Conservation (phyloP, 2,113 vertebrate species). For the Spea bombifrons region DNA sequence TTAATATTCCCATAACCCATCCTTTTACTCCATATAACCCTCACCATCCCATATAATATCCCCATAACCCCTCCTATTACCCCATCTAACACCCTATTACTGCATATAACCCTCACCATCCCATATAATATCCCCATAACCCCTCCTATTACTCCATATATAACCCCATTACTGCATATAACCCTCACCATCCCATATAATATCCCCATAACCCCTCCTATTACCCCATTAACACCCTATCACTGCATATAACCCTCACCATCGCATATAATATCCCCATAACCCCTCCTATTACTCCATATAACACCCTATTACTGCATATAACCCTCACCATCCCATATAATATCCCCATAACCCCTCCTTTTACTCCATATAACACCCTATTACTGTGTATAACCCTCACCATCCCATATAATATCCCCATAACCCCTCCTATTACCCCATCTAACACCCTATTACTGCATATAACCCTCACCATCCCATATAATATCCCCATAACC, state of each 20-base stretch:
- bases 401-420: background rate
- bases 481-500: no score
- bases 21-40: background rate
- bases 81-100: background rate
- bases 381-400: background rate
- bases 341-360: background rate
- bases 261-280: no score
- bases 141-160: background rate
- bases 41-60: background rate
- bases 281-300: background rate
- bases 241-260: no score
- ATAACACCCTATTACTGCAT: background rate
- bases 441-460: no score
- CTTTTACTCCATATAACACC: background rate
- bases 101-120: background rate
- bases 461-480: no score
- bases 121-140: background rate
- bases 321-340: background rate
- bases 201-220: no score
- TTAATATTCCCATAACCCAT: background rate
- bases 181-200: background rate
- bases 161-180: no score
- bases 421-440: no score
- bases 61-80: background rate
- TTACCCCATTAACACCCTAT: no score